A percentile compares a stretch with the other conserved stretches of the same genome.
Evolutionary conservation across 2,797 vertebrate species (phyloP).

Genomic region (Okamejei kenojei): DNA sequence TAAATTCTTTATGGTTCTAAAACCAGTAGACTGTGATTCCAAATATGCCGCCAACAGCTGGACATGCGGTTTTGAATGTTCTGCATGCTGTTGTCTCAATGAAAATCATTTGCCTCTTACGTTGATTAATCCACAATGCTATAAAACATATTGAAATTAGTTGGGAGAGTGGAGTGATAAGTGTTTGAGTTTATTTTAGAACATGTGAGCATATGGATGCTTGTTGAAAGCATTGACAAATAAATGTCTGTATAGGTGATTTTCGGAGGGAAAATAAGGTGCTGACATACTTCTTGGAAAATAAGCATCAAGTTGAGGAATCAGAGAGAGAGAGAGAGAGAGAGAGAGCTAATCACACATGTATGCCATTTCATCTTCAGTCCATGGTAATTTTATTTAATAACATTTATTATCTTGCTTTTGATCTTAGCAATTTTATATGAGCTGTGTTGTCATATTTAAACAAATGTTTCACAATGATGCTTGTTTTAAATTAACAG

Average conservation of each 20-base stretch:
- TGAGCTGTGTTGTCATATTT: background rate
- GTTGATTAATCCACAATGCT: background rate
- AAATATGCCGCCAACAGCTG: background rate
- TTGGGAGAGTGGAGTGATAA: background rate
- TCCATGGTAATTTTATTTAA: background rate
- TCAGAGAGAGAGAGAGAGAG: too few species aligned
- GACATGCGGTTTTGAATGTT: background rate
- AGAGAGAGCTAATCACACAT: background rate
- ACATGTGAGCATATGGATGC: background rate
- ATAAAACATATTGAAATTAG: background rate
- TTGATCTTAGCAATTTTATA: background rate
- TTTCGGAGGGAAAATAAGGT: background rate
- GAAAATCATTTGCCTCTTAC: background rate
- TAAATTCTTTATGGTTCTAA: background rate
- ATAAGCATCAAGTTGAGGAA: background rate
- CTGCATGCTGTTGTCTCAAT: background rate
- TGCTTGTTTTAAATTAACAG: background rate
- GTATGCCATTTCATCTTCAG: background rate
- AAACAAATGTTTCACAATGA: background rate
- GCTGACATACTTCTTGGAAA: background rate
- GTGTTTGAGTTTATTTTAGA: background rate
- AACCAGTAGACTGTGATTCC: background rate
- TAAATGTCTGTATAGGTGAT: background rate
- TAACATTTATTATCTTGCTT: background rate
- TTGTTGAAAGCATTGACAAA: background rate